Evolutionary conservation across 2,113 vertebrate species (phyloP), one percentile per base, ranked within the genome.

Genomic region (Sisor rabdophorus): DNA sequence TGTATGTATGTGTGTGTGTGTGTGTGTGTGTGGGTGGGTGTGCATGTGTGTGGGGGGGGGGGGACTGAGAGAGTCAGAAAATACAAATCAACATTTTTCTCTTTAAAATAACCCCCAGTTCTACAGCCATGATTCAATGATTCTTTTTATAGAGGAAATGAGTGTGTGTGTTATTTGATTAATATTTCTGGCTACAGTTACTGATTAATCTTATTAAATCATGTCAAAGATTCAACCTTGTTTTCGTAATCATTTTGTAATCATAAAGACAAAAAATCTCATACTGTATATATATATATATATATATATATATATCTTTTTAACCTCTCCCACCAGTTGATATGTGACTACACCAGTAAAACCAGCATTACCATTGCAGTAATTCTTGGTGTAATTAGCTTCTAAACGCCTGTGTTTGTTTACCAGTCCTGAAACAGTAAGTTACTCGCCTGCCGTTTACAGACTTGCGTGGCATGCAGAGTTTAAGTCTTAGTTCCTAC

Each of bases 1-100:
- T 52, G 12, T 36, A 6, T 54, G 53, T 16, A 15, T 55, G 50
- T 56, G 36, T 19, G 52, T 24, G 61, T 19, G 59, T 36, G 73
- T 50, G 73, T 24, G 53, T 55, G 69, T 55, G 52, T 22, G 69
- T 55, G 68, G 53, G 48, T 30, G 26, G 20, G 44, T 52, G 65
- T 52, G 65, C 50, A 22, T 28, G 65, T 52, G 67, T 48, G 64
- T 48, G 44, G 24, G 44, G 24, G 67, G 4, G 47, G 0, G 30
- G 11, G 7, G 13, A 11, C 24, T 40, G 40, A 28, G 52, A 36
- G 52, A 36, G 52, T 10, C 30, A 47, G 36, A 73, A 36, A 73
- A 50, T 48, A 68, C 44, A 68, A 50, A 11, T 24, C 24, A 28
- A 3, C 26, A 13, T 68, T 68, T 50, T 36, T 40, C 48, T 24